These are phyloP conservation scores for Propithecus deckenii DNA, from an alignment of 2,797 vertebrate genomes.

Conservation along the genomic window DNA sequence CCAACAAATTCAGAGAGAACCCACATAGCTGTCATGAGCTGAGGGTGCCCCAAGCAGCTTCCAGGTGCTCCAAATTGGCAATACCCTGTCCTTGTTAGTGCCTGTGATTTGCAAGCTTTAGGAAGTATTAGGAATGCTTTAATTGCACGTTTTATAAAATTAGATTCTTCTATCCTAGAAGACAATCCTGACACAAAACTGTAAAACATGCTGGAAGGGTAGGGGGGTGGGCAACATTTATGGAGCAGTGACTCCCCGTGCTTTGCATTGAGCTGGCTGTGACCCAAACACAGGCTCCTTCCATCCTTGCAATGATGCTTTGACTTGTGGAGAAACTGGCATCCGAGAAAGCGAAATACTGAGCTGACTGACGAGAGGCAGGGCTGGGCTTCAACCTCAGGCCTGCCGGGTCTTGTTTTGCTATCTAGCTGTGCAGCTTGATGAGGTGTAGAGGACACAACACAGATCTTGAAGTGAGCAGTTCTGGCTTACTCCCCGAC, in stretches of 20 bases:
- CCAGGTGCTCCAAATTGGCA: constrained; percentile 29
- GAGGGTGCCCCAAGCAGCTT: neutral
- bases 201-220: neutral
- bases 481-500: accelerated
- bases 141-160: constrained; percentile 43
- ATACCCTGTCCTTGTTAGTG: neutral
- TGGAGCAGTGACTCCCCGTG: neutral
- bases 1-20: neutral
- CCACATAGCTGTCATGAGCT: neutral
- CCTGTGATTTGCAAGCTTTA: constrained; percentile 9
- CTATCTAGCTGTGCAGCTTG: neutral
- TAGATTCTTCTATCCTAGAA: neutral
- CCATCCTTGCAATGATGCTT: neutral
- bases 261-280: neutral
- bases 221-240: too few species aligned
- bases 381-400: neutral
- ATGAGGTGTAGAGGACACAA: neutral
- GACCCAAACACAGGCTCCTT: neutral
- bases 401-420: neutral
- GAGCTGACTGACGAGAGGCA: neutral
- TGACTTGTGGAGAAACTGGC: neutral
- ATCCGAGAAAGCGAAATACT: neutral
- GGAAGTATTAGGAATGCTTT: constrained; percentile 41
- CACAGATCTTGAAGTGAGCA: neutral
- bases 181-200: constrained; percentile 14